These are phyloP conservation scores for Apodemia duryi DNA, from an alignment of 2,888 invertebrate genomes.

Conservation along the genomic window DNA sequence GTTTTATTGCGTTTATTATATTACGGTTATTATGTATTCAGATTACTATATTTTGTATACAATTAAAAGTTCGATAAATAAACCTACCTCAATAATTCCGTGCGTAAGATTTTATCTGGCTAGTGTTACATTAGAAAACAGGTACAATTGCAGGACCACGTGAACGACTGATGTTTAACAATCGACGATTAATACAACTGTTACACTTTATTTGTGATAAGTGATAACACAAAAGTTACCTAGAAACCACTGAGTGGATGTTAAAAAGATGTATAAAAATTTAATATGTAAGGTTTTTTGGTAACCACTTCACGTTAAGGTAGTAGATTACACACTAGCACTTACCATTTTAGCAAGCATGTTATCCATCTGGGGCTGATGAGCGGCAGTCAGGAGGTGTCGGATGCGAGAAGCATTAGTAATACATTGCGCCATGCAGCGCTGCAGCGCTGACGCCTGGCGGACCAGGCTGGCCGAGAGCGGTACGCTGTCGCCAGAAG, in stretches of 20 bases:
- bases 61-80: too few species aligned
- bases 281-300: too few species aligned
- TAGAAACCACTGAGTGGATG: background rate
- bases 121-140: too few species aligned
- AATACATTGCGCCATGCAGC: slow-evolving; percentile 74
- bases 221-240: background rate
- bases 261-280: background rate
- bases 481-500: slow-evolving; percentile 49
- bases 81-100: too few species aligned
- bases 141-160: background rate
- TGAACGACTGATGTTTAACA: background rate
- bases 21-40: too few species aligned
- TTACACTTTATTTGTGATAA: background rate
- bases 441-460: slow-evolving; percentile 69
- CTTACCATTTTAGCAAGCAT: slow-evolving; percentile 73
- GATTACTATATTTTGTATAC: too few species aligned
- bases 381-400: slow-evolving; percentile 59
- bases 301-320: background rate
- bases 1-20: too few species aligned
- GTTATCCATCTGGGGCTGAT: slow-evolving; percentile 71
- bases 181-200: background rate
- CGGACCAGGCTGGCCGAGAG: slow-evolving; percentile 62
- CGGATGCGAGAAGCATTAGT: slow-evolving; percentile 68
- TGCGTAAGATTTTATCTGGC: too few species aligned
- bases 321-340: slow-evolving; percentile 13